Base-by-base conservation (phyloP, 2,888 invertebrate genomes). In the Rhogogaster chlorosoma region DNA sequence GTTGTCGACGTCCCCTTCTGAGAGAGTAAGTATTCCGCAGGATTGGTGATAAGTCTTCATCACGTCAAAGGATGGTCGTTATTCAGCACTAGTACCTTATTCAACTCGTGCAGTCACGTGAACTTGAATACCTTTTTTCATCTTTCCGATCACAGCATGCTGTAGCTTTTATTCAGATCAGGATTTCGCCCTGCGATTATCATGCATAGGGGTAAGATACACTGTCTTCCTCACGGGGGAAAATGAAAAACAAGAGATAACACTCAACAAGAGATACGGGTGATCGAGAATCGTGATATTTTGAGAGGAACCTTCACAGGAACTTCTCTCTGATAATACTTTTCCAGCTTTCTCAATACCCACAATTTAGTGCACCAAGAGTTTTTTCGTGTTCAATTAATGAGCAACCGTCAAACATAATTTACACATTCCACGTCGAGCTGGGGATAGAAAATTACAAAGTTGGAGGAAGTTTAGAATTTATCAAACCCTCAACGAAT, bases 201-300 rank as follows among this genome's bases (percentile, higher is more conserved):
- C 26, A 42, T 2, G 22, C 2, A 15, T 22, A 15, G n/a, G 42
- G 22, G 15, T 9, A 73, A 22, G 45, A 45, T 45, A 73, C 26
- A 22, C 26, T n/a, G 22, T 73, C 9, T n/a, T 22, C 7, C 9
- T 12, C 15, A 9, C 38, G n/a, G 42, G 38, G 42, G 42, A n/a
- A n/a, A 3, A 22, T 42, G 12, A n/a, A 12, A 42, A 73, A 73
- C 71, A 42, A 42, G 42, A 26, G 71, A 73, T 73, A 42, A 73
- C 71, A 73, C 38, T 73, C 22, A 42, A 42, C 71, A 42, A 38
- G 42, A 73, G 22, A 73, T 22, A n/a, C n/a, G 71, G 71, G 71
- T 49, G 49, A 53, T 77, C 29, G 77, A 32, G 77, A 26, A 77
- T 49, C 29, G 15, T 53, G 77, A 49, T 77, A 53, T 77, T 77